phyloP scores from a whole-genome alignment of 2,888 invertebrate species.

The Diabrotica balteata region DNA sequence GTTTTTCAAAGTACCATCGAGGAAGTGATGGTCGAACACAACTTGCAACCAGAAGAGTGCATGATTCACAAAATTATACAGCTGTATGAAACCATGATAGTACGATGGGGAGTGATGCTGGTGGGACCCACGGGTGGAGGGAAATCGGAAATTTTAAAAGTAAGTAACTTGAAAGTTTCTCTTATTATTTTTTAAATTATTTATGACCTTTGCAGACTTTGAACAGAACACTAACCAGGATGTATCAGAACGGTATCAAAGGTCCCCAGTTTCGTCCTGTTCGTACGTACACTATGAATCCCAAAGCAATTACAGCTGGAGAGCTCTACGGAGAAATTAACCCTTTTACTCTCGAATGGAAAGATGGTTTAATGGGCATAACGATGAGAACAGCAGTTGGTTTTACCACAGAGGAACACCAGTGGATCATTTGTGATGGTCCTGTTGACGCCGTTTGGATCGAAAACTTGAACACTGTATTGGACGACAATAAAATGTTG shows the following conservation, averaged over 20 bases:
- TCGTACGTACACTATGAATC: constrained; percentile 82
- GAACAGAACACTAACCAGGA: constrained; percentile 71
- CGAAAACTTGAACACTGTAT: constrained; percentile 90
- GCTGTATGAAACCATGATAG: constrained; percentile 88
- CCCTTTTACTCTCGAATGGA: constrained; percentile 86
- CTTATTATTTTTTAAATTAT: too few species aligned
- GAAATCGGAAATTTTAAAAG: constrained; percentile 78
- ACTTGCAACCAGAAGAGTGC: constrained; percentile 71
- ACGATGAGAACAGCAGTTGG: constrained; percentile 69
- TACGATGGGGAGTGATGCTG: constrained; percentile 91
- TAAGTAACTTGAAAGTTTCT: constrained; percentile 53
- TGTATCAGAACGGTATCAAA: constrained; percentile 67
- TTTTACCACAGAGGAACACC: constrained; percentile 70
- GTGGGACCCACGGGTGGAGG: constrained; percentile 91
- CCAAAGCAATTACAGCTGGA: constrained; percentile 86
- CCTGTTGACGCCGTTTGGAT: constrained; percentile 95
- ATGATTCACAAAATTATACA: constrained; percentile 82
- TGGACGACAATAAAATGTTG: constrained; percentile 93
- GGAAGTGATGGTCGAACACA: constrained; percentile 64
- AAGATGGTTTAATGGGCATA: constrained; percentile 83
- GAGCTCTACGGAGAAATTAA: constrained; percentile 90
- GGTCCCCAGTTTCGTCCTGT: constrained; percentile 76
- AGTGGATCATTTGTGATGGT: constrained; percentile 92
- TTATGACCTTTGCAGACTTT: constrained; percentile 66
- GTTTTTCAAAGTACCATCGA: constrained; percentile 72